phyloP scores from a whole-genome alignment of 2,113 vertebrate species.

The Apistogramma diplotaenia region DNA sequence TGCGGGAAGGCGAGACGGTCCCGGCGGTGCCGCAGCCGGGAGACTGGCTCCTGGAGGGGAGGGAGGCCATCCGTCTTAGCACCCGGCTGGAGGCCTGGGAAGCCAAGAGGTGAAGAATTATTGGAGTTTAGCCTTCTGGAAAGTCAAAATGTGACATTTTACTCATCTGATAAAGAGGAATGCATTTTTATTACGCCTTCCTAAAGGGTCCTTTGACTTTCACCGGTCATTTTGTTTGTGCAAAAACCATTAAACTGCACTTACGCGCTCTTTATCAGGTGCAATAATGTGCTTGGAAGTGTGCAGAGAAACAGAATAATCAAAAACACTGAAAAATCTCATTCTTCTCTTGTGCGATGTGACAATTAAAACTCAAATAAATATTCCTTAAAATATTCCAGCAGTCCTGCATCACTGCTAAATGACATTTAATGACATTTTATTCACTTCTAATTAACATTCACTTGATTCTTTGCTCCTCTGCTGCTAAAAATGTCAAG shows the following conservation, averaged over 20 bases:
- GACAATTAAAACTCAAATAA: background rate
- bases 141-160: background rate
- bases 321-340: background rate
- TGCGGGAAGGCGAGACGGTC: slow-evolving; percentile 86
- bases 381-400: background rate
- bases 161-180: slow-evolving; percentile 2
- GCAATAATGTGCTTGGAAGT: background rate
- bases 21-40: slow-evolving; percentile 83
- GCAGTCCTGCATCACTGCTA: background rate
- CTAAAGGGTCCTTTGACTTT: background rate
- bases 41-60: slow-evolving; percentile 92
- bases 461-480: background rate
- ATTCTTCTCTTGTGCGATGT: background rate
- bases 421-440: slow-evolving; percentile 17
- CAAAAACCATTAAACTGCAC: slow-evolving; percentile 5
- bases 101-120: background rate
- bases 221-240: slow-evolving; percentile 2
- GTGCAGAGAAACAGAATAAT: background rate
- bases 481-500: background rate
- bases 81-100: slow-evolving; percentile 80
- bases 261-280: background rate
- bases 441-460: background rate
- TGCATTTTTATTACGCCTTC: background rate
- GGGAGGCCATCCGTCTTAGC: slow-evolving; percentile 91
- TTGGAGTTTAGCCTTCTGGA: background rate